Conservation (phyloP, 2,797 vertebrate species). For the Etheostoma nigrum region DNA sequence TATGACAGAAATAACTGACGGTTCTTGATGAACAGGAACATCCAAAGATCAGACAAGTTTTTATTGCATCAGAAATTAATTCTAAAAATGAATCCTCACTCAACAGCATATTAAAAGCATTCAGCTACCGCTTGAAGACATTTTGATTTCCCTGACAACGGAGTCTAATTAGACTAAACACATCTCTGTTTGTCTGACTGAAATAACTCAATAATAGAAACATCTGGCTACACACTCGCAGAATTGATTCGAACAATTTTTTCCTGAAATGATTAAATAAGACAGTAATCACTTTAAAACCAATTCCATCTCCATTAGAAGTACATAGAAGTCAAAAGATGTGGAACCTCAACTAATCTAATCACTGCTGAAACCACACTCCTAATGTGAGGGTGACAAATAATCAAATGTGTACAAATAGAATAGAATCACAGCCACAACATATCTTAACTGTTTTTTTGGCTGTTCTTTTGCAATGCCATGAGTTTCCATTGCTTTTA, state of each 20-base stretch:
- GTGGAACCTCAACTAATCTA: constrained; percentile 67
- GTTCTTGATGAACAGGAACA: constrained; percentile 78
- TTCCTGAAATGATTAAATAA: constrained; percentile 81
- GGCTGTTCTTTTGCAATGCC: constrained; percentile 27
- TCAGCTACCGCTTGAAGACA: constrained; percentile 73
- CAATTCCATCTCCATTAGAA: constrained; percentile 64
- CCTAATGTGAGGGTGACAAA: constrained; percentile 57
- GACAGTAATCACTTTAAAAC: constrained; percentile 80
- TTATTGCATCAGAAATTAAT: constrained; percentile 81
- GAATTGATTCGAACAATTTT: constrained; percentile 80
- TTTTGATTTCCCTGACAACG: constrained; percentile 77
- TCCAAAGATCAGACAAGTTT: constrained; percentile 79
- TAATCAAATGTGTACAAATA: constrained; percentile 51
- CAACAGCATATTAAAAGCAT: constrained; percentile 72
- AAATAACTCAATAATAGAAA: constrained; percentile 87
- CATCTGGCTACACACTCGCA: constrained; percentile 83
- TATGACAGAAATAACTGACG: constrained; percentile 82
- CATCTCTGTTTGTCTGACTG: constrained; percentile 80
- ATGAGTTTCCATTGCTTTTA: constrained; percentile 33
- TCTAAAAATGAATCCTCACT: constrained; percentile 82
- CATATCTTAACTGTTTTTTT: constrained; percentile 21
- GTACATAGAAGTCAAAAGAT: constrained; percentile 61
- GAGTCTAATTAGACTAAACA: constrained; percentile 82
- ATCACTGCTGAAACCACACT: constrained; percentile 61
- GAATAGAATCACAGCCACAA: constrained; percentile 21